Conservation (phyloP, 2,113 vertebrate species). For the Oreochromis tanganicae region DNA sequence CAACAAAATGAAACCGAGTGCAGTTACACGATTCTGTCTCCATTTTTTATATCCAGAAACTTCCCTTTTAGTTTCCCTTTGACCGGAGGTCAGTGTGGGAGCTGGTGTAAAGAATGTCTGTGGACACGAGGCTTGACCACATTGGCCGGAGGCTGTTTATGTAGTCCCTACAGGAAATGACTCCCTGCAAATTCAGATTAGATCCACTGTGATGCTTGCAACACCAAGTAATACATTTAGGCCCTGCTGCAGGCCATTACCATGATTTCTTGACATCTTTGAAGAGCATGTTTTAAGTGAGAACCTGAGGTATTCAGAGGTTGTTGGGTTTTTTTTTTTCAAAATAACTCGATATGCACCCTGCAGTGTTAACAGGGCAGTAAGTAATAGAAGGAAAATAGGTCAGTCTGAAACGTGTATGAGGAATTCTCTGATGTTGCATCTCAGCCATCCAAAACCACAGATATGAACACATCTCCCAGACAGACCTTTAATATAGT, state of each 20-base stretch:
- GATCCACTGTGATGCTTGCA: constrained; percentile 2
- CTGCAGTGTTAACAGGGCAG: neutral
- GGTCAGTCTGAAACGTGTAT: neutral
- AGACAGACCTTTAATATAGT: neutral
- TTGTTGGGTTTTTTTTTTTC: neutral
- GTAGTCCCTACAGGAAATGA: constrained; percentile 60
- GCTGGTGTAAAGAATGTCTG: constrained; percentile 39
- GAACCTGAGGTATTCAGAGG: neutral
- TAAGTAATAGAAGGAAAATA: neutral
- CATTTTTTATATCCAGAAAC: constrained; percentile 19
- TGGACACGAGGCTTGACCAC: constrained; percentile 37
- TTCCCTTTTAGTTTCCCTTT: constrained; percentile 22
- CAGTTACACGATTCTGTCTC: neutral
- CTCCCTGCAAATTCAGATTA: constrained; percentile 40
- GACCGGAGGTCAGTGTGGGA: constrained; percentile 41
- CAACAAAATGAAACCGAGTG: neutral
- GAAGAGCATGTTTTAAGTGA: neutral
- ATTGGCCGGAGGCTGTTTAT: constrained; percentile 29
- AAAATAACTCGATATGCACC: neutral
- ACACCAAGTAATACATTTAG: constrained; percentile 9
- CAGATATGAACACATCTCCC: neutral
- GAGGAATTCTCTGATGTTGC: neutral
- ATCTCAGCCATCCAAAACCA: neutral
- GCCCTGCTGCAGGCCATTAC: constrained; percentile 24
- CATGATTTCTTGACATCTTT: neutral